These are phyloP conservation scores for Brenthis ino DNA, from an alignment of 2,888 invertebrate genomes.

Conservation along the genomic window DNA sequence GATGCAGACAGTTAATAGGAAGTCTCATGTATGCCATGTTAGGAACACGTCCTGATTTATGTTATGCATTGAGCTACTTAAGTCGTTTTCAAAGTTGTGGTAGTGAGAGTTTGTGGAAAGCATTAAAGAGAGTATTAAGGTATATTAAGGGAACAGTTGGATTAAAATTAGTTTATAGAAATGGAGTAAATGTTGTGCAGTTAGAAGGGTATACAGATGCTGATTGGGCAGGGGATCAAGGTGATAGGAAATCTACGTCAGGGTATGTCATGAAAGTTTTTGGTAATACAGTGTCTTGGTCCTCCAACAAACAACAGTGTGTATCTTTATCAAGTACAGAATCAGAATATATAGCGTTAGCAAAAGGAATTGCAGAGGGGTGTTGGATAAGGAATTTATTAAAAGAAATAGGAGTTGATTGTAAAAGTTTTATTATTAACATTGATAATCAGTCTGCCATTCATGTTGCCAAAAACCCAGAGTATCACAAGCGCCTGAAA, in stretches of 20 bases:
- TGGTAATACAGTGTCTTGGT: slow-evolving; percentile 35
- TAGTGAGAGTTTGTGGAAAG: slow-evolving; percentile 6
- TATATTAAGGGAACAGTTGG: slow-evolving; percentile 10
- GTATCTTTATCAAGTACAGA: slow-evolving; percentile 33
- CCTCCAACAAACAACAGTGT: slow-evolving; percentile 30
- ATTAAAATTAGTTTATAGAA: slow-evolving; percentile 4
- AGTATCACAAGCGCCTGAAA: too few species aligned
- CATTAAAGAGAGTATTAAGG: slow-evolving; percentile 3
- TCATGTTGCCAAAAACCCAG: too few species aligned
- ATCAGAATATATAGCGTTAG: slow-evolving; percentile 36
- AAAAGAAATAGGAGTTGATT: slow-evolving; percentile 17
- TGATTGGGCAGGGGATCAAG: slow-evolving; percentile 34
- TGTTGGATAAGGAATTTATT: too few species aligned
- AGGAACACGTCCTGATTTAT: slow-evolving; percentile 7
- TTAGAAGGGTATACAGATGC: slow-evolving; percentile 22
- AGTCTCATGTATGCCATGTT: slow-evolving; percentile 14
- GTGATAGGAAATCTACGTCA: slow-evolving; percentile 34
- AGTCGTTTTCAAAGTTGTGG: slow-evolving; percentile 15
- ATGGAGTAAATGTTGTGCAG: slow-evolving; percentile 2
- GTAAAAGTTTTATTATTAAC: slow-evolving; percentile 1
- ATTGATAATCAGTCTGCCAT: too few species aligned
- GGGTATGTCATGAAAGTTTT: slow-evolving; percentile 34
- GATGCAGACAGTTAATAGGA: slow-evolving; percentile 2
- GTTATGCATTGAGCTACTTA: slow-evolving; percentile 8
- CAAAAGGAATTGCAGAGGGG: slow-evolving; percentile 26